Percentiles rank a stretch among this genome's conserved stretches.
Conservation (phyloP, 2,888 invertebrate genomes). For the Dasypolia templi region DNA sequence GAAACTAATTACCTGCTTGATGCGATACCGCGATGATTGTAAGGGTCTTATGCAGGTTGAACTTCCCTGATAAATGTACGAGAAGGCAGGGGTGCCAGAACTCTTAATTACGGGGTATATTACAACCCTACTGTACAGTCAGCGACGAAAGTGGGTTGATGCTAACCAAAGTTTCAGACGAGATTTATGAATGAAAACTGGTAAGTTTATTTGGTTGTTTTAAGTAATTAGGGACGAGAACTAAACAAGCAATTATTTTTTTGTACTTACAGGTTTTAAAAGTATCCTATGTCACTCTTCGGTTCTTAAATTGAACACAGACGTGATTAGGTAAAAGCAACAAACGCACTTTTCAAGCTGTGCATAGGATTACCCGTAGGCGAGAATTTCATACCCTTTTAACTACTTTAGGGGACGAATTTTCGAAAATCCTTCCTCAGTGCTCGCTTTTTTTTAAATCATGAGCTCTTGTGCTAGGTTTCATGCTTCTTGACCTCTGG, state of each 20-base stretch:
- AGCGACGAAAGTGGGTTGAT: background rate
- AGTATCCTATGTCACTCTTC: too few species aligned
- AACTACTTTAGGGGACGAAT: too few species aligned
- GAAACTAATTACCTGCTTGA: slow-evolving; percentile 48
- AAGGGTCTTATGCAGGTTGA: slow-evolving; percentile 34
- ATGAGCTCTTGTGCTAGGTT: too few species aligned
- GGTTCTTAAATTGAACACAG: background rate
- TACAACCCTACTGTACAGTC: slow-evolving; percentile 45
- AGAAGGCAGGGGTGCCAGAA: slow-evolving; percentile 39
- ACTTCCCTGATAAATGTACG: slow-evolving; percentile 57
- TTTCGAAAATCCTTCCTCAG: too few species aligned
- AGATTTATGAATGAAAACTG: background rate
- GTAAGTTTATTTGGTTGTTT: background rate
- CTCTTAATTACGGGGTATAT: slow-evolving; percentile 72
- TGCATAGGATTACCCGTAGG: too few species aligned
- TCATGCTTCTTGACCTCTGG: too few species aligned
- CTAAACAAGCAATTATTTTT: background rate
- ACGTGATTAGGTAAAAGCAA: background rate
- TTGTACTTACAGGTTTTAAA: background rate
- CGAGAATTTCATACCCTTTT: too few species aligned
- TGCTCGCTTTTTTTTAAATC: too few species aligned
- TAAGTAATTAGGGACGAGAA: background rate
- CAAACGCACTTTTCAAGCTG: background rate
- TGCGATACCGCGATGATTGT: slow-evolving; percentile 31
- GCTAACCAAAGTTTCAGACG: background rate